These are phyloP conservation scores for Papilio demoleus DNA, from an alignment of 2,888 invertebrate species.

Conservation along the genomic window DNA sequence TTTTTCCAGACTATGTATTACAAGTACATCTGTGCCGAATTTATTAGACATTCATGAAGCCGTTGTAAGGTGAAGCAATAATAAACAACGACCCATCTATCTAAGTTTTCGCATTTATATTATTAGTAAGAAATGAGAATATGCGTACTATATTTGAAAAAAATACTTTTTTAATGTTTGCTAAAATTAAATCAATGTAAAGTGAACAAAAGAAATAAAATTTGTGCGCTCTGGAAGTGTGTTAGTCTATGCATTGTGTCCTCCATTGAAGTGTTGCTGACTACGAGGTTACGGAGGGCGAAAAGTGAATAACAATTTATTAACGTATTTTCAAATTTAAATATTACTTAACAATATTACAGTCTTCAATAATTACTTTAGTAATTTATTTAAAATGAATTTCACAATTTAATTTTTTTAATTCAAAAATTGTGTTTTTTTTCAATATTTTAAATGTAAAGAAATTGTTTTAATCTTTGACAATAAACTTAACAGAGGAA, in stretches of 20 bases:
- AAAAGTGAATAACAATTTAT: constrained; percentile 8
- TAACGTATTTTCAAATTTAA: background rate
- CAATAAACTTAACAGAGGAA: too few relatives aligned
- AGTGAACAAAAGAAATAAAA: background rate
- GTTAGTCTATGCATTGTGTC: constrained; percentile 29
- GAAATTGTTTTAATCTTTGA: too few relatives aligned
- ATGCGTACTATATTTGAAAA: background rate
- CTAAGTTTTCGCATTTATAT: too few relatives aligned
- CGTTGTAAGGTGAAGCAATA: too few relatives aligned
- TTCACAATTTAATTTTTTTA: background rate
- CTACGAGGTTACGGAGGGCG: constrained; percentile 20
- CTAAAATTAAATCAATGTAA: too few relatives aligned
- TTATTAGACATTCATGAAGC: too few relatives aligned
- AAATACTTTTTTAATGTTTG: background rate
- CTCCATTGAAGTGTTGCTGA: constrained; percentile 36
- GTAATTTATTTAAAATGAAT: background rate
- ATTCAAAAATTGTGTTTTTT: background rate
- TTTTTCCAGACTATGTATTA: too few relatives aligned
- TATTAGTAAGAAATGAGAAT: too few relatives aligned
- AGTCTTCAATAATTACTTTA: background rate
- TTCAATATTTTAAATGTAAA: too few relatives aligned
- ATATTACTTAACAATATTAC: background rate
- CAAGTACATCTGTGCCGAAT: too few relatives aligned
- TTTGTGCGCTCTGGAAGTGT: background rate
- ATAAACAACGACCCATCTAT: too few relatives aligned